Percentiles rank a stretch among this genome's conserved stretches.
These are phyloP conservation scores for Aphelenchoides besseyi DNA, from an alignment of 1,140 invertebrate species.

Conservation along the genomic window DNA sequence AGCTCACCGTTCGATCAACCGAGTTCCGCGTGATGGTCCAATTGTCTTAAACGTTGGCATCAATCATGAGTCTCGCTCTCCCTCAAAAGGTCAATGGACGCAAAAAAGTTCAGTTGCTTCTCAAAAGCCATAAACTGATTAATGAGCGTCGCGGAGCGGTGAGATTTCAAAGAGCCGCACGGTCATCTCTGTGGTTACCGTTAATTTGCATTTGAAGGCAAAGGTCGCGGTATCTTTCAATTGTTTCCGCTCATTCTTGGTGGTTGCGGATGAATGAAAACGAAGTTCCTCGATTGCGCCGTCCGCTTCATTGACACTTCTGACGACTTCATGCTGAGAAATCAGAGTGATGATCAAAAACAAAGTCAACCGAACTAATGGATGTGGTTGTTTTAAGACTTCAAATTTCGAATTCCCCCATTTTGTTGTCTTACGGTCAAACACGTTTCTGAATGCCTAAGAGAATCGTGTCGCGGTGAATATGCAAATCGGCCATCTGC, in stretches of 20 bases:
- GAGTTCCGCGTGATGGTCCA: too few species aligned
- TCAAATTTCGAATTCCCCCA: too few species aligned
- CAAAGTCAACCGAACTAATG: constrained; percentile 5
- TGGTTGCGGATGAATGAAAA: neutral
- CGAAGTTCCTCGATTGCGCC: neutral
- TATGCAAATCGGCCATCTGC: too few species aligned
- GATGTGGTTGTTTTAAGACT: too few species aligned
- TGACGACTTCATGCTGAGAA: neutral
- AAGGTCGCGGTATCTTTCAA: neutral
- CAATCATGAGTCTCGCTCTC: neutral
- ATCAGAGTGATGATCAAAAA: neutral
- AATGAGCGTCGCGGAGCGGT: neutral
- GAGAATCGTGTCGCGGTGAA: too few species aligned
- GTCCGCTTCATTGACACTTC: neutral
- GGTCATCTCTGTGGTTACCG: neutral
- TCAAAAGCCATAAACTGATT: neutral
- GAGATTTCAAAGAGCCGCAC: neutral
- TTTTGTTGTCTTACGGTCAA: too few species aligned
- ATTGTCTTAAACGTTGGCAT: too few species aligned
- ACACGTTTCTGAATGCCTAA: too few species aligned
- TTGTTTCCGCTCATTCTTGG: neutral
- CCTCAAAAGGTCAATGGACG: neutral
- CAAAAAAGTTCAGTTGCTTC: neutral
- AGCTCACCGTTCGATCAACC: too few species aligned
- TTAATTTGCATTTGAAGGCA: neutral